phyloP scores from a whole-genome alignment of 1,140 invertebrate genomes.

The Drosophila orena region DNA sequence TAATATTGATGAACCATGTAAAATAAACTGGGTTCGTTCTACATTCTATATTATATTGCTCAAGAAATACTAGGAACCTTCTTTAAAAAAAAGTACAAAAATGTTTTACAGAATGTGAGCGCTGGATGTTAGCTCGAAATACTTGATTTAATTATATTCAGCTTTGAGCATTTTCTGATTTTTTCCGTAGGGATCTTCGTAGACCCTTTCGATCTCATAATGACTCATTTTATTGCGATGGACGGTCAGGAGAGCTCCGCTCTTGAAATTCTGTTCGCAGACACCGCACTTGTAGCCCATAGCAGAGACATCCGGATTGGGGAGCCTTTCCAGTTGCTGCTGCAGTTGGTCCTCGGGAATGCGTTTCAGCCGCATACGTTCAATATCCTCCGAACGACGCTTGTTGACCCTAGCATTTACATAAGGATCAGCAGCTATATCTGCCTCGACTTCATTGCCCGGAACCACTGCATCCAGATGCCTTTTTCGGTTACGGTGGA shows the following conservation, averaged over 20 bases:
- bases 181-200: constrained; percentile 54
- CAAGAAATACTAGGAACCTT: too few relatives aligned
- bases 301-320: neutral
- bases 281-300: constrained; percentile 83
- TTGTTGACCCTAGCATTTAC: constrained; percentile 51
- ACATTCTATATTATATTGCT: too few relatives aligned
- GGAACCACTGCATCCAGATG: constrained; percentile 28
- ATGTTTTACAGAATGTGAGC: too few relatives aligned
- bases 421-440: constrained; percentile 38
- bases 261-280: constrained; percentile 65
- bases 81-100: too few relatives aligned
- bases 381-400: constrained; percentile 59
- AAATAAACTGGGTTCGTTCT: too few relatives aligned
- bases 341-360: neutral
- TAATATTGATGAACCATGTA: too few relatives aligned
- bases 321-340: constrained; percentile 49
- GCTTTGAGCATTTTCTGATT: constrained; percentile 9
- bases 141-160: neutral
- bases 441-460: neutral
- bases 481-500: constrained; percentile 60
- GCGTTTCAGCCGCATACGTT: constrained; percentile 45
- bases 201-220: constrained; percentile 47
- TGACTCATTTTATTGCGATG: constrained; percentile 70
- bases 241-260: constrained; percentile 66
- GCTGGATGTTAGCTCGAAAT: neutral